Conservation (phyloP, 2,797 vertebrate genomes). For the Morus bassanus region DNA sequence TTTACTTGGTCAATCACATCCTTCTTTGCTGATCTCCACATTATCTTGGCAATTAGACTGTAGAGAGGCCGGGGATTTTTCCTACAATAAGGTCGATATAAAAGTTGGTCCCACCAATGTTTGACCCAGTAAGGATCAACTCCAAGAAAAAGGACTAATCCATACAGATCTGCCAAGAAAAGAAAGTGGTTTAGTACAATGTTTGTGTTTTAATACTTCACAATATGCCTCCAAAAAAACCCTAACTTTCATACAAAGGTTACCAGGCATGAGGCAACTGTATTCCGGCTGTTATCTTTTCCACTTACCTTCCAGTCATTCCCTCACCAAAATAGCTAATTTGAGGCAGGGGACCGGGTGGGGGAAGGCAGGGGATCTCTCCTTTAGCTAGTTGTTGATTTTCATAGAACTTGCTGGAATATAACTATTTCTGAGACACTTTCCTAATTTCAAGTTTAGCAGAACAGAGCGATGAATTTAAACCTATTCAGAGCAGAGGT, state of each 20-base stretch:
- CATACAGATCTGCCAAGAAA: conserved; percentile 87
- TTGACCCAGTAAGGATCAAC: conserved; percentile 97
- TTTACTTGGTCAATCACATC: conserved; percentile 96
- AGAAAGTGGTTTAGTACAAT: not conserved
- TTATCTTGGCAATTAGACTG: conserved; percentile 85
- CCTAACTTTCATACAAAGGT: not conserved
- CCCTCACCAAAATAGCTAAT: not conserved
- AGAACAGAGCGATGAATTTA: not conserved
- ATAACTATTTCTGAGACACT: not conserved
- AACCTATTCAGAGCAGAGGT: not conserved
- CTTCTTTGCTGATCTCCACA: conserved; percentile 98
- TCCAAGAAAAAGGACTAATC: conserved; percentile 94
- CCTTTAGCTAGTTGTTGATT: not conserved
- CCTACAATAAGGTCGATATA: conserved; percentile 91
- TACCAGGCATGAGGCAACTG: not conserved
- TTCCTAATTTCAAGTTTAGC: not conserved
- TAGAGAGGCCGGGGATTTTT: conserved; percentile 90
- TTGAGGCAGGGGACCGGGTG: not conserved
- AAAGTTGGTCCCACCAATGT: conserved; percentile 95
- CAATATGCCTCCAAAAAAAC: not conserved
- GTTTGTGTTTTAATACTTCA: not conserved
- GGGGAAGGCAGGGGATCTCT: not conserved
- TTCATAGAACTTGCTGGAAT: not conserved
- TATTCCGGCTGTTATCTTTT: not conserved
- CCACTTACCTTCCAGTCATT: not conserved